These are phyloP conservation scores for Mermis nigrescens DNA, from an alignment of 2,888 invertebrate genomes.

Conservation along the genomic window DNA sequence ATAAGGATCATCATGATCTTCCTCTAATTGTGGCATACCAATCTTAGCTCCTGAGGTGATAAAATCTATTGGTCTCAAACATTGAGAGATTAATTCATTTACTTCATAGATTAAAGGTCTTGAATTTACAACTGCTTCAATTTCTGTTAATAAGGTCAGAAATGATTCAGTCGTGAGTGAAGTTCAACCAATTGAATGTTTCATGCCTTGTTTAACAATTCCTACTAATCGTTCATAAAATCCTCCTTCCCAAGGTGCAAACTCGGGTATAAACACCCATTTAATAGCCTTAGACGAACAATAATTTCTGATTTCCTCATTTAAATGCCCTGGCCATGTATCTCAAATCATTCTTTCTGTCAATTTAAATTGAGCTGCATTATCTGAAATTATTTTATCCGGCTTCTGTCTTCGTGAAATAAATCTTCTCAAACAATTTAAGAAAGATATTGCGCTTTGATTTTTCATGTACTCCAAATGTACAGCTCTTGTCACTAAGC, in stretches of 20 bases:
- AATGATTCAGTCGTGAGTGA: too few species aligned
- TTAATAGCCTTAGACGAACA: constrained; percentile 14
- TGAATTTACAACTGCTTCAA: too few species aligned
- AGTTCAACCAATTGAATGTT: too few species aligned
- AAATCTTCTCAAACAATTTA: constrained; percentile 28
- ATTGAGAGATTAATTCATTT: too few species aligned
- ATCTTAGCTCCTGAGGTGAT: too few species aligned
- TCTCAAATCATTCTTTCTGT: constrained; percentile 25
- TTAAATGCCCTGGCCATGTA: constrained; percentile 9
- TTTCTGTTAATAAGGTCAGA: too few species aligned
- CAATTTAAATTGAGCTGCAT: constrained; percentile 33
- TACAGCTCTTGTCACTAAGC: constrained; percentile 31
- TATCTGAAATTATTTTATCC: constrained; percentile 30
- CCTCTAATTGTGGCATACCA: too few species aligned
- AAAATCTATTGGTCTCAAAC: too few species aligned
- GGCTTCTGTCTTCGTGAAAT: constrained; percentile 27
- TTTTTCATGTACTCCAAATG: constrained; percentile 32
- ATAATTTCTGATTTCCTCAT: not conserved
- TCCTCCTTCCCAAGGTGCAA: constrained; percentile 36
- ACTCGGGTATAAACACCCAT: constrained; percentile 33
- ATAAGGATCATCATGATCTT: too few species aligned
- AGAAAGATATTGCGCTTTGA: constrained; percentile 25
- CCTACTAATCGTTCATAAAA: constrained; percentile 35
- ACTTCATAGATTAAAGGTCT: too few species aligned
- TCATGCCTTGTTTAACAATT: constrained; percentile 25